Evolutionary conservation across 2,888 invertebrate species (phyloP), one percentile per base, ranked within the genome.

Genomic region (Augiades crinisus): DNA sequence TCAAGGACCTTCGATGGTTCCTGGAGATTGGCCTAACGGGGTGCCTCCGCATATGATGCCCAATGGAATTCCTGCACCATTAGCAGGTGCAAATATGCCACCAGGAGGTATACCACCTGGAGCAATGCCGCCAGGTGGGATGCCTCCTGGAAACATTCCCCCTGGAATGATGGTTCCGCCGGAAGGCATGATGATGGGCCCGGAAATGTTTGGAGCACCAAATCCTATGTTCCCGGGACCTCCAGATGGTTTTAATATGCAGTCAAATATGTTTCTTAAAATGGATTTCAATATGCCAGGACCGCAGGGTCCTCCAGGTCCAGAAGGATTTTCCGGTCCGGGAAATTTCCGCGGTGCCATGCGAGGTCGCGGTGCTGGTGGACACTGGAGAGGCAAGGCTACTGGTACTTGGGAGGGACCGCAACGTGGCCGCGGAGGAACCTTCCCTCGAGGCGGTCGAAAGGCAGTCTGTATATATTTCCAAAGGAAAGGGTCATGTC

Each of bases 401-500:
- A 65, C 78, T 47, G 78, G 86, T 6, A 90, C 80, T 60, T 90
- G 91, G 77, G 90, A 90, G 31, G 83, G 88, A 6, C 75, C 81
- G 7, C 82, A 67, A 54, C 78, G 91, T 65, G 90, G 91, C 6
- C 61, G 67, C n/a, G 78, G 90, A 31, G 87, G 88, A 10, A 82
- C 83, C n/a, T 84, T 90, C 30, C 77, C 88, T 8, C 90, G 91
- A 53, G 90, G 92, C 56, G 90, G 74, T 31, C 91, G 90, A 30
- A 92, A 89, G 67, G 81, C 91, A 41, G 84, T 93, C 8, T 97
- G 96, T 73, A 93, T 95, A 72, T 94, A 95, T 74, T 95, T 95
- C 68, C 93, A 94, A 73, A 93, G 94, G 66, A 93, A 92, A 64
- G 96, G 96, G 0, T 95, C 93, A 56, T 97, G 97, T 82, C 90